Percentiles rank a stretch among this genome's conserved stretches.
Conservation (phyloP, 2,888 invertebrate genomes). For the Xanthorhoe designata region DNA sequence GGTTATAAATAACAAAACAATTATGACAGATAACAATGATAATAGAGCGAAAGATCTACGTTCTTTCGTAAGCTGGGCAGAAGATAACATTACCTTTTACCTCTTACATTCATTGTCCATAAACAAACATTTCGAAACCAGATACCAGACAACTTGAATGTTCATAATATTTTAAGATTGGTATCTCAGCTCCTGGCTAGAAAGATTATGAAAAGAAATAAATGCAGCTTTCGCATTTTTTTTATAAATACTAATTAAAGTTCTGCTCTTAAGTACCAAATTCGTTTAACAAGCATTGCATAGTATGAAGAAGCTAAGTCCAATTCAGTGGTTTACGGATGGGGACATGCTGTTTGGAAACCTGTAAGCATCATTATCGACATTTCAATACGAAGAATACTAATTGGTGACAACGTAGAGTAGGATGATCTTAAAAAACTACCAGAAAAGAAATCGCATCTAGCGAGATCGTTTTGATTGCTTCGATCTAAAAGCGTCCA, state of each 20-base stretch:
- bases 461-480: too few species aligned
- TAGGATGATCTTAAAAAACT: too few species aligned
- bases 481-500: too few species aligned
- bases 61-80: too few species aligned
- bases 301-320: background rate
- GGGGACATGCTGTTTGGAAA: conserved; percentile 10
- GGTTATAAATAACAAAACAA: too few species aligned
- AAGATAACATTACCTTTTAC: too few species aligned
- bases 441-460: too few species aligned
- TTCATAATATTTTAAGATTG: conserved; percentile 4
- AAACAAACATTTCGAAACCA: background rate
- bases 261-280: background rate
- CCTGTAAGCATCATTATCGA: background rate
- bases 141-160: background rate
- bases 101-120: too few species aligned
- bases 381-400: too few species aligned
- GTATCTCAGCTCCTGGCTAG: conserved; percentile 2
- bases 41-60: too few species aligned
- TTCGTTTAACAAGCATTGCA: background rate
- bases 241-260: background rate
- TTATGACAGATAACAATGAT: too few species aligned
- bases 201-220: background rate
- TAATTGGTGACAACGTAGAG: too few species aligned
- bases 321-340: conserved; percentile 8
- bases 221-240: background rate